These are phyloP conservation scores for Salvelinus fontinalis DNA, from an alignment of 2,113 vertebrate species.

Conservation along the genomic window DNA sequence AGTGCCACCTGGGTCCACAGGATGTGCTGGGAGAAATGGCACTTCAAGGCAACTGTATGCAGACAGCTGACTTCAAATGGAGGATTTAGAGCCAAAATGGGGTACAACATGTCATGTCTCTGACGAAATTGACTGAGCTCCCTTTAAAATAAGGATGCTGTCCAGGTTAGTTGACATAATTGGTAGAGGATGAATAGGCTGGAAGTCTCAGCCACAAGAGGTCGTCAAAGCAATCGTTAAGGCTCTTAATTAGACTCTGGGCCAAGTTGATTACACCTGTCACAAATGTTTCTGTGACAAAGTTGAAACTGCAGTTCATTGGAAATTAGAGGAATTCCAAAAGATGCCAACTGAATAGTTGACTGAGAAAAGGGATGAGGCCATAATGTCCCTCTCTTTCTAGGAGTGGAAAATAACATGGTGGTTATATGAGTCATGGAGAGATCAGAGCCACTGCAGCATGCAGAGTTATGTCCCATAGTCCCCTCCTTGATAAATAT, in stretches of 20 bases:
- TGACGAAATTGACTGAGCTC: no score
- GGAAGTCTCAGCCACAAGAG: background rate
- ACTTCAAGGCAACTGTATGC: no score
- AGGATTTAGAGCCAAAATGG: no score
- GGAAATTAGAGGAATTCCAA: constrained; percentile 14
- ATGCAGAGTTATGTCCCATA: background rate
- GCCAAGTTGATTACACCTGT: background rate
- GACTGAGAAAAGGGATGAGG: no score
- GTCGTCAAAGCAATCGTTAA: background rate
- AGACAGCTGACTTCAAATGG: no score
- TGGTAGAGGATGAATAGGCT: background rate
- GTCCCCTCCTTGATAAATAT: constrained; percentile 65
- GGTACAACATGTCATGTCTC: no score
- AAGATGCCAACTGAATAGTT: background rate
- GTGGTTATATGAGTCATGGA: background rate
- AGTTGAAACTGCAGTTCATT: background rate
- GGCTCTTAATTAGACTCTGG: background rate
- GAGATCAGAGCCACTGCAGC: constrained; percentile 14
- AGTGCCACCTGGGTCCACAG: no score
- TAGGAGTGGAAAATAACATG: background rate
- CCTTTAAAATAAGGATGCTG: background rate
- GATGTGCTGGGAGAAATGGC: no score
- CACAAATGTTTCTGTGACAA: background rate
- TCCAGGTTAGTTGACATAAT: background rate
- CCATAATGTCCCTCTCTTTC: background rate